Conservation (phyloP, 1,140 invertebrate genomes). For the Drosophila ficusphila region DNA sequence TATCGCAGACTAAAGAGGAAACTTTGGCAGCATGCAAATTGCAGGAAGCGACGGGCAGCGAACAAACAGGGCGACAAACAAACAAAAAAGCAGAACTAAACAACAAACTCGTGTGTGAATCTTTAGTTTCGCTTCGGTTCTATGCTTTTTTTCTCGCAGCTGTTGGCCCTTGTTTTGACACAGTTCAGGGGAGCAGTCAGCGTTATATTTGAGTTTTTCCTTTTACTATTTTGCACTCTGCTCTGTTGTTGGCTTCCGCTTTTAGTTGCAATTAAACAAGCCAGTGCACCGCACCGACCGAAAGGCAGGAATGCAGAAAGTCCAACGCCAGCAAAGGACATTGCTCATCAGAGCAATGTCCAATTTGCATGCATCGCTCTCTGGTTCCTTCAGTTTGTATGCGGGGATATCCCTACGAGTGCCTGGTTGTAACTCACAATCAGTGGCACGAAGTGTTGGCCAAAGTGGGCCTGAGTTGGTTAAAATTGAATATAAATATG, state of each 20-base stretch:
- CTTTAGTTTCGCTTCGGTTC: slow-evolving; percentile 17
- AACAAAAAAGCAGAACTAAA: slow-evolving; percentile 66
- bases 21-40: slow-evolving; percentile 66
- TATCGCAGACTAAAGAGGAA: slow-evolving; percentile 33
- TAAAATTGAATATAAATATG: slow-evolving; percentile 25
- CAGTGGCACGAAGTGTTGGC: background rate
- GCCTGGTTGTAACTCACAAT: slow-evolving; percentile 15
- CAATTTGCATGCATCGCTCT: slow-evolving; percentile 60
- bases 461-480: slow-evolving; percentile 6
- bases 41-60: slow-evolving; percentile 64
- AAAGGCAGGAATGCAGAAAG: slow-evolving; percentile 32
- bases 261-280: slow-evolving; percentile 82
- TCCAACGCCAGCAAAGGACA: slow-evolving; percentile 39
- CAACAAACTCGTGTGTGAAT: slow-evolving; percentile 60
- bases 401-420: slow-evolving; percentile 2
- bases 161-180: slow-evolving; percentile 63
- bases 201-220: slow-evolving; percentile 42
- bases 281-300: slow-evolving; percentile 49
- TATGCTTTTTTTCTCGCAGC: slow-evolving; percentile 15
- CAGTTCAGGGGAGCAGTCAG: slow-evolving; percentile 69
- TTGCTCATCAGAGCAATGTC: slow-evolving; percentile 69
- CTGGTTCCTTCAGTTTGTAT: slow-evolving; percentile 5
- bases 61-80: slow-evolving; percentile 40
- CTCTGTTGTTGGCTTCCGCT: slow-evolving; percentile 44
- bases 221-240: background rate